These are phyloP conservation scores for Sardinella longiceps DNA, from an alignment of 2,797 vertebrate genomes.

Conservation along the genomic window DNA sequence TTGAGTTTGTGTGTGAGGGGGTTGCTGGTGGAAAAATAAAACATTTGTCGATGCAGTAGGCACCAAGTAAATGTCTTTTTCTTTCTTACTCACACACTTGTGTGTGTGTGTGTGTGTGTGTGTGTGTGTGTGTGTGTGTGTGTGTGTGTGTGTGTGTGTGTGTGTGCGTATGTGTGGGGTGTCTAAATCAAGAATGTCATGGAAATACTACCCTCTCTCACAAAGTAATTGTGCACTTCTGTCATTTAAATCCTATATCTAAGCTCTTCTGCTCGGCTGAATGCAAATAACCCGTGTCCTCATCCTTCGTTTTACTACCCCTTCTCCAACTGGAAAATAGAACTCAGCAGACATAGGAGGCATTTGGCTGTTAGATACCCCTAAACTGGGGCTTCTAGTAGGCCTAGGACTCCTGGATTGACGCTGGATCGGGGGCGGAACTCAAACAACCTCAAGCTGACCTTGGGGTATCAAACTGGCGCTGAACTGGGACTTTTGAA, in stretches of 20 bases:
- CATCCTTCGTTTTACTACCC: not conserved
- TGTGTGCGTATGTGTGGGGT: conserved; percentile 43
- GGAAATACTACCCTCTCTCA: conserved; percentile 48
- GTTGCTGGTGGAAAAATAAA: conserved; percentile 70
- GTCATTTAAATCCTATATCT: conserved; percentile 53
- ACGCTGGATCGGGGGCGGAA: too few species aligned
- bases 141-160: conserved; percentile 12
- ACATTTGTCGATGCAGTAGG: conserved; percentile 71
- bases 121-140: conserved; percentile 36
- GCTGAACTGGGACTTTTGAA: too few species aligned
- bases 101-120: conserved; percentile 42
- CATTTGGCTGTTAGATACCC: not conserved
- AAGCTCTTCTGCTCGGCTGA: conserved; percentile 43
- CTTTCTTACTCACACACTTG: too few species aligned
- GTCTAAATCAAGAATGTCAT: conserved; percentile 30
- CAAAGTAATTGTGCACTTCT: conserved; percentile 47
- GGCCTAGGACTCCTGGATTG: too few species aligned
- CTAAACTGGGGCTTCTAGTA: too few species aligned
- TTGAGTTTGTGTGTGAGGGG: conserved; percentile 54
- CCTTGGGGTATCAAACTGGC: too few species aligned
- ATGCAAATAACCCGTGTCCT: conserved; percentile 46
- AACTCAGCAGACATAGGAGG: not conserved
- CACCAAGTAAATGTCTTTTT: conserved; percentile 68
- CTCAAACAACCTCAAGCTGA: too few species aligned
- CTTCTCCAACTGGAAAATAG: not conserved